Percentiles rank a stretch among this genome's conserved stretches.
Conservation (phyloP, 2,113 vertebrate genomes). For the Salvelinus sp. region DNA sequence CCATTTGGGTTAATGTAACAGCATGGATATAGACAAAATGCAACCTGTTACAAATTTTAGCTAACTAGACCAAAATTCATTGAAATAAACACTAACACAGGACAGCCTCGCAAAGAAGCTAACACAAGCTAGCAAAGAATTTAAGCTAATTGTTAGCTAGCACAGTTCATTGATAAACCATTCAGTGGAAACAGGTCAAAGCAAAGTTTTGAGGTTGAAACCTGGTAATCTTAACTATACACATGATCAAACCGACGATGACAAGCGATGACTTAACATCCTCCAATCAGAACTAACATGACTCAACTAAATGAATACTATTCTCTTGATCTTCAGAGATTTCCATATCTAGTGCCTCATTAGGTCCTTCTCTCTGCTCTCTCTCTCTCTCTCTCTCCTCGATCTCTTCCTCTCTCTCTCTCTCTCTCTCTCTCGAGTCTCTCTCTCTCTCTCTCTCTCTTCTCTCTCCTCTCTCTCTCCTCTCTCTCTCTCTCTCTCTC, state of each 20-base stretch:
- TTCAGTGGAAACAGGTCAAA: too few relatives aligned
- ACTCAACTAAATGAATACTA: slow-evolving; percentile 55
- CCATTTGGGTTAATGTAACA: too few relatives aligned
- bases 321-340: slow-evolving; percentile 67
- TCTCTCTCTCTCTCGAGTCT: slow-evolving; percentile 41
- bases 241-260: slow-evolving; percentile 57
- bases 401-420: not conserved
- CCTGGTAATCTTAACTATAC: slow-evolving; percentile 40
- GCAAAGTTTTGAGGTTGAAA: too few relatives aligned
- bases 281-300: slow-evolving; percentile 64
- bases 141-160: too few relatives aligned
- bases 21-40: too few relatives aligned
- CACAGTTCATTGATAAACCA: too few relatives aligned
- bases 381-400: slow-evolving; percentile 41
- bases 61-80: too few relatives aligned
- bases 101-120: too few relatives aligned
- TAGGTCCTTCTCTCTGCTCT: slow-evolving; percentile 57
- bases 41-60: too few relatives aligned
- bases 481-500: slow-evolving; percentile 44
- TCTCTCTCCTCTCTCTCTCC: not conserved
- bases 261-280: slow-evolving; percentile 67
- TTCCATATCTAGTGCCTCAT: slow-evolving; percentile 55
- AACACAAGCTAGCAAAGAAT: too few relatives aligned
- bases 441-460: not conserved
- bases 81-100: too few relatives aligned